Percentiles rank a stretch among this genome's conserved stretches.
phyloP scores from a whole-genome alignment of 2,797 vertebrate species.

The Chromobotia macracanthus region DNA sequence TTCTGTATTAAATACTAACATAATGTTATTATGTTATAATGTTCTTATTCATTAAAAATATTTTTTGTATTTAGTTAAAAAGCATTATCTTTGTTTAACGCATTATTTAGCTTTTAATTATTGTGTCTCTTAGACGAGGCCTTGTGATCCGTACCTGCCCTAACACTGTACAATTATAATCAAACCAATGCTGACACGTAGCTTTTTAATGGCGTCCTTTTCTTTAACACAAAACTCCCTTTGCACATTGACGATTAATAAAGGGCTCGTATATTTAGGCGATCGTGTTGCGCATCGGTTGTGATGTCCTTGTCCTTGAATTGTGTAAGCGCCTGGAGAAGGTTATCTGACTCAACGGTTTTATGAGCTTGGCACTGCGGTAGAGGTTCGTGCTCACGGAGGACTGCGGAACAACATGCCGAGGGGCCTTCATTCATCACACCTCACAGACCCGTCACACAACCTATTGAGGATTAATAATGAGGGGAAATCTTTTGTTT shows the following conservation, averaged over 20 bases:
- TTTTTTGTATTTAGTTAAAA: no score
- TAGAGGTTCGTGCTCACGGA: slow-evolving; percentile 68
- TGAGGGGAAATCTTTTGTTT: slow-evolving; percentile 22
- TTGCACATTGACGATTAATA: not conserved
- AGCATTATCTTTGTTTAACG: no score
- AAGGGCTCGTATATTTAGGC: slow-evolving; percentile 29
- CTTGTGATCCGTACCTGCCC: not conserved
- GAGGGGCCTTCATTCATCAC: slow-evolving; percentile 47
- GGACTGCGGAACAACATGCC: slow-evolving; percentile 77
- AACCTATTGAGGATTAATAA: slow-evolving; percentile 14
- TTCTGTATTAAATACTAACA: no score
- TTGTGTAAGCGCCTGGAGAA: slow-evolving; percentile 78
- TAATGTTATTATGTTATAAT: no score
- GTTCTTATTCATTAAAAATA: no score
- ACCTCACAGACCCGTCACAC: not conserved
- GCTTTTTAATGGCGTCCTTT: not conserved
- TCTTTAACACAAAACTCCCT: not conserved
- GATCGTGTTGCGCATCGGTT: slow-evolving; percentile 60
- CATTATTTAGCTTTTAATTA: no score
- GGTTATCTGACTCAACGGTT: slow-evolving; percentile 84
- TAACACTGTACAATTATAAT: not conserved
- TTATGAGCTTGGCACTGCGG: slow-evolving; percentile 82
- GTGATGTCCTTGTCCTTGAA: slow-evolving; percentile 80
- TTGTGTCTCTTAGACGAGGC: no score
- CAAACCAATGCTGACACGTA: not conserved